phyloP scores from a whole-genome alignment of 2,888 invertebrate species.

The Callyntrura sp. region DNA sequence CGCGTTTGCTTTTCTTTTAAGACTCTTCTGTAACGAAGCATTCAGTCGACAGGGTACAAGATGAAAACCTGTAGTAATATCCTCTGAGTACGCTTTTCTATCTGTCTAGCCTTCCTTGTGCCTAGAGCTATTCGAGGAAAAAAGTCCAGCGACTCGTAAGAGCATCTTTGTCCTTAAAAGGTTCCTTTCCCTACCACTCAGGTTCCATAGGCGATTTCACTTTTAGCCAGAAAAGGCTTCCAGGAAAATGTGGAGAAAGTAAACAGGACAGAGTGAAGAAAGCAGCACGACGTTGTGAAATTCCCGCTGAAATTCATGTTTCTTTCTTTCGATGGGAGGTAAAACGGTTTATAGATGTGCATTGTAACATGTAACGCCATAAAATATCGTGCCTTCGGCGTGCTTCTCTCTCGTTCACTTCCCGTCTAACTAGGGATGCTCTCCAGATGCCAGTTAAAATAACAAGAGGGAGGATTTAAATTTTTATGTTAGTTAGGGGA shows the following conservation, averaged over 20 bases:
- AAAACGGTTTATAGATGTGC: constrained; percentile 20
- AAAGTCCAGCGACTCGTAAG: constrained; percentile 21
- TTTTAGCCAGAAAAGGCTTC: neutral
- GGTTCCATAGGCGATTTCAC: constrained; percentile 20
- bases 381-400: constrained; percentile 1
- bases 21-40: neutral
- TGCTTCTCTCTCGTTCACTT: too few species aligned
- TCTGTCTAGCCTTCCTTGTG: constrained; percentile 6
- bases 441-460: too few species aligned
- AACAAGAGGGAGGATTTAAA: too few species aligned
- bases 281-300: neutral
- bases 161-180: neutral
- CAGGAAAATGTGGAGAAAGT: neutral
- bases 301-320: constrained; percentile 22
- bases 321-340: neutral
- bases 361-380: neutral
- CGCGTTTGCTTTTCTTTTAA: neutral
- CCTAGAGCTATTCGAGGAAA: constrained; percentile 16
- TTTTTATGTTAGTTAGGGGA: too few species aligned
- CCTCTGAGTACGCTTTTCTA: too few species aligned
- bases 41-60: too few species aligned
- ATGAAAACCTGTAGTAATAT: too few species aligned
- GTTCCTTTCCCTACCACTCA: neutral
- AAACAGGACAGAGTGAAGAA: neutral
- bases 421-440: too few species aligned